Conservation (phyloP, 2,797 vertebrate genomes). For the Myoxocephalus aenaeus region DNA sequence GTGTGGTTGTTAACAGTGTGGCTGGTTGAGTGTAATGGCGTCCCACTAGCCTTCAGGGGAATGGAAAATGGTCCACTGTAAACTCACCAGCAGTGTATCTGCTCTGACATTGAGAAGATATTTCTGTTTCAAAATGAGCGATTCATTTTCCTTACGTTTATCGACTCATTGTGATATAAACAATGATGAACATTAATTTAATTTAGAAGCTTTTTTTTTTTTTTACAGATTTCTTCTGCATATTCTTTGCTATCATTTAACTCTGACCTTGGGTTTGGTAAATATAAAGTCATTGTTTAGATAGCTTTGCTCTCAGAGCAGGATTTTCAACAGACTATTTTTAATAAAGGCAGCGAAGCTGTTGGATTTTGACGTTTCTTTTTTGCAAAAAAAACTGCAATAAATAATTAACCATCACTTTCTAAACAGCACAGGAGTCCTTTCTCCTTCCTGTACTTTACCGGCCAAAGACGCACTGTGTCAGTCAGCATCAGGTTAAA, state of each 20-base stretch:
- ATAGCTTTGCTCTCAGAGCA: background rate
- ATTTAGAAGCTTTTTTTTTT: background rate
- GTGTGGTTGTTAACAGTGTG: background rate
- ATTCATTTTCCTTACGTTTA: background rate
- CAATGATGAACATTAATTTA: background rate
- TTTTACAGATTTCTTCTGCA: background rate
- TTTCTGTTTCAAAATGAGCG: background rate
- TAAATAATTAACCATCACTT: background rate
- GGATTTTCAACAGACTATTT: background rate
- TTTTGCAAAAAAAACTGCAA: background rate
- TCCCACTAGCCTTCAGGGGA: constrained; percentile 21
- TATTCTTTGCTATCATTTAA: background rate
- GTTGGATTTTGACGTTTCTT: background rate
- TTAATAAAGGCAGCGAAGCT: background rate
- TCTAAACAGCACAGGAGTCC: constrained; percentile 6
- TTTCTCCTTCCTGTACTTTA: background rate
- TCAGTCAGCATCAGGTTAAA: background rate
- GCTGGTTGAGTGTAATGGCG: constrained; percentile 14
- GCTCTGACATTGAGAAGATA: no score
- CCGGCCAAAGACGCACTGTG: background rate
- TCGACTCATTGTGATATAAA: background rate
- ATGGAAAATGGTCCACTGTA: background rate
- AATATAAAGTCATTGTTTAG: background rate
- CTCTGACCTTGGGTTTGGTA: background rate
- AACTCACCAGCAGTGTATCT: no score